A percentile compares a stretch with the other conserved stretches of the same genome.
These are phyloP conservation scores for Amblyopsis rosae DNA, from an alignment of 2,113 vertebrate genomes.

Conservation along the genomic window DNA sequence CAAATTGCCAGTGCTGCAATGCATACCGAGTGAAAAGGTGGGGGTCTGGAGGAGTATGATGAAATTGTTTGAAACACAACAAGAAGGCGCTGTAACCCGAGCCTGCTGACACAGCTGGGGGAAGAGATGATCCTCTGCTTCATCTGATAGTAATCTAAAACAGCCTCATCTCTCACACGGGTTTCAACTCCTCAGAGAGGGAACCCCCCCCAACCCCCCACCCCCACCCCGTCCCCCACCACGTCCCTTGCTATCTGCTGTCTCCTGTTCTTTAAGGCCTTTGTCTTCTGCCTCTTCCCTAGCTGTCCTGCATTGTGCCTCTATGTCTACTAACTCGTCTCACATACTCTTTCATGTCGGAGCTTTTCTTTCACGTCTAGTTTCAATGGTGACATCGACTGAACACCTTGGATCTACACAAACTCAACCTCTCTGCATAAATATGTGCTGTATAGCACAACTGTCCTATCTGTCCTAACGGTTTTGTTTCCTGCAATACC, in stretches of 20 bases:
- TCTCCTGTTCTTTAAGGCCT: not conserved
- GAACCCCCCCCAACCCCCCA: constrained; percentile 10
- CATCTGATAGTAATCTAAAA: constrained; percentile 70
- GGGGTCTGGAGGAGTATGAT: constrained; percentile 64
- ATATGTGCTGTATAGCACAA: no score
- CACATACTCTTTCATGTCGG: not conserved
- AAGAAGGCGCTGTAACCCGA: constrained; percentile 71
- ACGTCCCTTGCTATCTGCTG: not conserved
- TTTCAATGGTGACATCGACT: not conserved
- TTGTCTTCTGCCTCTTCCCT: constrained; percentile 25
- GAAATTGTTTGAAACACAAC: constrained; percentile 81
- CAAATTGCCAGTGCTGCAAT: constrained; percentile 75
- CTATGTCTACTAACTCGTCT: not conserved
- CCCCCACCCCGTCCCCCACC: not conserved
- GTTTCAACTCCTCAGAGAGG: constrained; percentile 54
- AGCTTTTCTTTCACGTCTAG: not conserved
- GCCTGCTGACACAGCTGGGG: constrained; percentile 75
- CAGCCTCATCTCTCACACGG: constrained; percentile 55
- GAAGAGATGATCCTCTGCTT: constrained; percentile 70
- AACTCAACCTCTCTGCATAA: no score
- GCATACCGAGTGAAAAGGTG: constrained; percentile 73
- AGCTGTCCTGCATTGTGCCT: not conserved
- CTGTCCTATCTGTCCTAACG: no score
- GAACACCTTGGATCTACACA: no score
- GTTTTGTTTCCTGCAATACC: no score